Percentiles rank a stretch among this genome's conserved stretches.
Conservation (phyloP, 2,888 invertebrate genomes). For the Furcula furcula region DNA sequence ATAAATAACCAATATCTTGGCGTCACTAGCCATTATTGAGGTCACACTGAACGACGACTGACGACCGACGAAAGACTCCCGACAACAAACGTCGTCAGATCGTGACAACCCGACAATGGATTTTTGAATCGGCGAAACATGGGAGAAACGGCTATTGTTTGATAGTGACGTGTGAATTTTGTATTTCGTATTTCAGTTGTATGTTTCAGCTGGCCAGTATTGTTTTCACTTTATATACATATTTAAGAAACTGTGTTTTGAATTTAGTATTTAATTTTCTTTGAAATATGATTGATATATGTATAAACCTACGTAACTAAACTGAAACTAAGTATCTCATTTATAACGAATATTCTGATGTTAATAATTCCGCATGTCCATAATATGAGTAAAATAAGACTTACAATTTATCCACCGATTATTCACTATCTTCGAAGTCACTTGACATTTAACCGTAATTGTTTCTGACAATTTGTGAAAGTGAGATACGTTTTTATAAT, state of each 20-base stretch:
- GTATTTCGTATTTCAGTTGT: not conserved
- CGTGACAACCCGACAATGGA: slow-evolving; percentile 7
- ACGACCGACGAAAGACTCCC: not conserved
- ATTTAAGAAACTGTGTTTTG: too few species aligned
- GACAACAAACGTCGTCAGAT: slow-evolving; percentile 14
- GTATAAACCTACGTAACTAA: too few species aligned
- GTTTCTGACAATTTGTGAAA: not conserved
- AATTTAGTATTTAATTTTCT: too few species aligned
- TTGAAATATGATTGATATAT: too few species aligned
- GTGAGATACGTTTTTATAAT: not conserved
- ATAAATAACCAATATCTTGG: slow-evolving; percentile 33
- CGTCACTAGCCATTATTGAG: slow-evolving; percentile 21
- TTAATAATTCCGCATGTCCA: too few species aligned
- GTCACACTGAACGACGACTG: slow-evolving; percentile 15
- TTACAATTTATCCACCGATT: too few species aligned
- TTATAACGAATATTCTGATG: too few species aligned
- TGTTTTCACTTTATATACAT: too few species aligned
- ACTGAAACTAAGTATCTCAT: too few species aligned
- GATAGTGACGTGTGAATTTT: not conserved
- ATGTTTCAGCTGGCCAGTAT: not conserved
- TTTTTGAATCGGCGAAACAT: not conserved
- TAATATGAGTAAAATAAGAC: too few species aligned
- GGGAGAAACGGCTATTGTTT: not conserved
- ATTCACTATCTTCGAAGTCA: too few species aligned
- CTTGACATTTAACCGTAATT: not conserved